These are phyloP conservation scores for Dorcus parallelipipedus DNA, from an alignment of 2,888 invertebrate genomes.

Conservation along the genomic window DNA sequence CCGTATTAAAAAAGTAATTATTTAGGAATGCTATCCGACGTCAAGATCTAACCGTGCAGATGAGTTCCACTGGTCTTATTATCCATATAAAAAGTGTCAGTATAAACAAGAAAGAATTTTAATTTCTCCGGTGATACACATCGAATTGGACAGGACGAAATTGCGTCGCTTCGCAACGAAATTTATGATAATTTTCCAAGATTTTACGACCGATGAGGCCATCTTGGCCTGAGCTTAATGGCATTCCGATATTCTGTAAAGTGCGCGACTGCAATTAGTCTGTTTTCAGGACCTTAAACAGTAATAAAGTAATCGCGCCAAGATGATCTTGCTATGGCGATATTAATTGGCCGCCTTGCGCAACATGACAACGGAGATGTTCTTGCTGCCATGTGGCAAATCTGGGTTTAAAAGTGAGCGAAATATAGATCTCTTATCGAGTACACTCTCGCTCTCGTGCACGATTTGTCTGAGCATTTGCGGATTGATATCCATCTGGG, in stretches of 20 bases:
- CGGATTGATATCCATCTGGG: not conserved
- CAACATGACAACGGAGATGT: constrained; percentile 8
- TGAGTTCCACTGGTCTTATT: not conserved
- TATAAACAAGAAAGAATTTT: not conserved
- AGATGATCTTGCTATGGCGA: constrained; percentile 2
- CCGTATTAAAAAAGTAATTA: not conserved
- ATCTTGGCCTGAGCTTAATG: too few relatives aligned
- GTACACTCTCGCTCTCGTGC: constrained; percentile 1
- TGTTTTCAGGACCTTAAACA: too few relatives aligned
- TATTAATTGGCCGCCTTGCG: constrained; percentile 1
- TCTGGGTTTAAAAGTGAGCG: constrained; percentile 10
- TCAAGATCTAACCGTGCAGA: too few relatives aligned
- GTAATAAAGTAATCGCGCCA: not conserved
- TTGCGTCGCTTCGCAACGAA: not conserved
- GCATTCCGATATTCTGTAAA: too few relatives aligned
- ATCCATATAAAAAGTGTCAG: not conserved
- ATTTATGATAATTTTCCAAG: not conserved
- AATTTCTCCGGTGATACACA: not conserved
- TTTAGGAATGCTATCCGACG: not conserved
- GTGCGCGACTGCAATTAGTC: too few relatives aligned
- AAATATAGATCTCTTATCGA: constrained; percentile 10
- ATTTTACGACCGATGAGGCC: too few relatives aligned
- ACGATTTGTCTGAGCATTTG: not conserved
- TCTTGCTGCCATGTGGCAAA: constrained; percentile 4
- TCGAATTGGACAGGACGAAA: not conserved